phyloP scores from a whole-genome alignment of 2,797 vertebrate genomes.

The Eidolon dupreanum region DNA sequence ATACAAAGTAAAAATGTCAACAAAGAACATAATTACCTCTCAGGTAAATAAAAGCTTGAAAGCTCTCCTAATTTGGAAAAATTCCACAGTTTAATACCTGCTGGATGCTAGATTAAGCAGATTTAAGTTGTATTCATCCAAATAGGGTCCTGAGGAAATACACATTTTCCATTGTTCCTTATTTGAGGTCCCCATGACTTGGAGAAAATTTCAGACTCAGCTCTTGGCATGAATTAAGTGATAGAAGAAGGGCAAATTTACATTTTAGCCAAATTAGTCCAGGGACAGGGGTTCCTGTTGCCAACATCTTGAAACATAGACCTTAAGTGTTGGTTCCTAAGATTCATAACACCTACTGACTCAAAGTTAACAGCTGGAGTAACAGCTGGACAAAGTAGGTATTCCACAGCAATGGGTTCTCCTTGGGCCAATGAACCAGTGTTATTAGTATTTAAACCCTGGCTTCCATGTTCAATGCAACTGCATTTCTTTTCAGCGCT shows the following conservation, averaged over 20 bases:
- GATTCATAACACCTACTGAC: neutral
- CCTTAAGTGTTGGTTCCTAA: neutral
- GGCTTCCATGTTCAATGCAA: neutral
- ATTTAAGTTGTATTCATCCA: conserved; percentile 5
- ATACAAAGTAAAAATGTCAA: conserved; percentile 11
- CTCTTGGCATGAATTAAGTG: neutral
- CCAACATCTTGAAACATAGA: neutral
- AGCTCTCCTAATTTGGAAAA: conserved; percentile 14
- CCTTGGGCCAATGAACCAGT: neutral
- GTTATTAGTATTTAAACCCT: neutral
- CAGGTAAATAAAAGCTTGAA: conserved; percentile 46
- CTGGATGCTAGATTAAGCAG: neutral
- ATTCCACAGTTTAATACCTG: neutral
- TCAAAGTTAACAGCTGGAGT: neutral
- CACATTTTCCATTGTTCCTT: neutral
- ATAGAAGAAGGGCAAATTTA: neutral
- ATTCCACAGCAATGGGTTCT: neutral
- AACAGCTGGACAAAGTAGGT: neutral
- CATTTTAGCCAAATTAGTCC: conserved; percentile 5
- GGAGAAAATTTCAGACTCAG: neutral
- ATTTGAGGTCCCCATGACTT: neutral
- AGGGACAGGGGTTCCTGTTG: neutral
- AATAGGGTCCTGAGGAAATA: neutral
- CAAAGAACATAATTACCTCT: neutral
- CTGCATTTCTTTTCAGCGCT: neutral